Conservation (phyloP, 2,797 vertebrate genomes). For the Sylvilagus floridanus region DNA sequence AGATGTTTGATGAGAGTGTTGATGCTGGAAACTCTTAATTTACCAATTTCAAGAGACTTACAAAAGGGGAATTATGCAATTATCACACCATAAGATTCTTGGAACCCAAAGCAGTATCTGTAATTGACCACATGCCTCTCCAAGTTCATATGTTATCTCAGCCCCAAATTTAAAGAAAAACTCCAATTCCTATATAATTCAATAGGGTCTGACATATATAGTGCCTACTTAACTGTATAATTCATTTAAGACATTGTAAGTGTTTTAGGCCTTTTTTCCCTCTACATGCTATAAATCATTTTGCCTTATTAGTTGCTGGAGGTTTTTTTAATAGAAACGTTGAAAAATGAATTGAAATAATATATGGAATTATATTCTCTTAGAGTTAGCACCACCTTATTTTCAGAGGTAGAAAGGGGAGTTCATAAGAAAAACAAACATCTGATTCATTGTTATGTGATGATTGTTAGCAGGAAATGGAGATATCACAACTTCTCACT, state of each 20-base stretch:
- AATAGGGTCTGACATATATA: background rate
- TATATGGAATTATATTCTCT: background rate
- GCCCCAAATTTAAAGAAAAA: slow-evolving; percentile 4
- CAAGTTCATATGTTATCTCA: background rate
- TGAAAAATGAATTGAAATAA: background rate
- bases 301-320: background rate
- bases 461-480: background rate
- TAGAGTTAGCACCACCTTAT: background rate
- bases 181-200: background rate
- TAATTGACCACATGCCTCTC: background rate
- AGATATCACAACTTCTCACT: background rate
- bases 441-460: background rate
- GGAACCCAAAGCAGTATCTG: background rate
- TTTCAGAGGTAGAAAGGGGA: background rate
- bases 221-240: background rate
- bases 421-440: background rate
- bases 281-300: background rate
- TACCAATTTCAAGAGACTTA: background rate
- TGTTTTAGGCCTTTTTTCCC: background rate
- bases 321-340: background rate
- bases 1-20: background rate
- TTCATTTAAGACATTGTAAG: background rate
- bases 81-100: background rate
- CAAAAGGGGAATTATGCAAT: background rate
- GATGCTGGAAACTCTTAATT: background rate